Percentiles rank a stretch among this genome's conserved stretches.
Conservation (phyloP, 2,888 invertebrate species). For the Acanthacorydalis orientalis region DNA sequence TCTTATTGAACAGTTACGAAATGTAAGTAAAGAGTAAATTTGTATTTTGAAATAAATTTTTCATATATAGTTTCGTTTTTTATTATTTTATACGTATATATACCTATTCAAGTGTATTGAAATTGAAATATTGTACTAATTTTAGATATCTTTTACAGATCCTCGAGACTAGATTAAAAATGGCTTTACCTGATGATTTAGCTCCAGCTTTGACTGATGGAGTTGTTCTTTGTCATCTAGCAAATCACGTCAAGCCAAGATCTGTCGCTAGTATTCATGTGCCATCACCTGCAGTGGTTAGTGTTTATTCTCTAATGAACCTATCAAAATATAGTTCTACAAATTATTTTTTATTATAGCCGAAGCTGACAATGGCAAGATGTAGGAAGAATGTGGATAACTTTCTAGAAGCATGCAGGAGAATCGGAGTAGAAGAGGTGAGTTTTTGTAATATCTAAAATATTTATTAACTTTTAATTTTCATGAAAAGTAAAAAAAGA, state of each 20-base stretch:
- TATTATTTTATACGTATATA: too few species aligned
- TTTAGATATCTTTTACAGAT: conserved; percentile 37
- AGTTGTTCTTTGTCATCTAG: conserved; percentile 85
- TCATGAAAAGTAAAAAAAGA: too few species aligned
- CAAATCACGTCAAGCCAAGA: conserved; percentile 80
- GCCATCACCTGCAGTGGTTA: conserved; percentile 80
- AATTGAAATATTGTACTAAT: conserved; percentile 3
- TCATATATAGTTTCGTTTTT: too few species aligned
- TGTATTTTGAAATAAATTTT: too few species aligned
- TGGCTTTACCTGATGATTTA: conserved; percentile 73
- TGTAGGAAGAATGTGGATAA: conserved; percentile 91
- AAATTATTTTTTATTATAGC: conserved; percentile 38
- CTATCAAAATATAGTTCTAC: background rate
- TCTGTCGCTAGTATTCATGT: conserved; percentile 90
- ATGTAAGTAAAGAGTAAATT: conserved; percentile 43
- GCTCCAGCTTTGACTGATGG: conserved; percentile 78
- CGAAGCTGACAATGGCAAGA: conserved; percentile 86
- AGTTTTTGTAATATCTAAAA: too few species aligned
- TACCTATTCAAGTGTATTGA: background rate
- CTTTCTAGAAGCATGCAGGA: conserved; percentile 85
- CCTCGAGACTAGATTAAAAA: conserved; percentile 77
- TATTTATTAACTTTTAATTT: too few species aligned
- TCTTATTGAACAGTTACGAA: conserved; percentile 64
- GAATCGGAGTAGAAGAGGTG: conserved; percentile 90
- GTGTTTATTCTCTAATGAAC: conserved; percentile 16